A percentile compares a stretch with the other conserved stretches of the same genome.
These are phyloP conservation scores for Alentia gelatinosa DNA, from an alignment of 2,888 invertebrate species.

Conservation along the genomic window DNA sequence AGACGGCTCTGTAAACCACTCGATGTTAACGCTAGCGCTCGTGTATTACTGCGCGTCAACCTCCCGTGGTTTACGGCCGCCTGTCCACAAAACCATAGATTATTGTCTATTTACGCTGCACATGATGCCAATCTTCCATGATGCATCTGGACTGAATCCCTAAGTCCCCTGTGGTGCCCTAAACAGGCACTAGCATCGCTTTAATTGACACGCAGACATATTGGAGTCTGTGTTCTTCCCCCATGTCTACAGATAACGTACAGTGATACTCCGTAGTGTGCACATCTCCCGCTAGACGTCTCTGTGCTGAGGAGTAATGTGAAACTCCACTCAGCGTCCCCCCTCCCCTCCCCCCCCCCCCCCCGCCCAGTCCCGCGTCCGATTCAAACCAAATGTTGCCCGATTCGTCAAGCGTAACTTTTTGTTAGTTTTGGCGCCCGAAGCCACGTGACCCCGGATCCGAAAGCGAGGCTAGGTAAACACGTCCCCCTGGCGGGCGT, in stretches of 20 bases:
- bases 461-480: constrained; percentile 18
- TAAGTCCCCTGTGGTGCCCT: background rate
- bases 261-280: background rate
- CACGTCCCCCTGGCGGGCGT: background rate
- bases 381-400: background rate
- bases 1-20: no score
- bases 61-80: no score
- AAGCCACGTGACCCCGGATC: background rate
- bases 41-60: no score
- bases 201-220: background rate
- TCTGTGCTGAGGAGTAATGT: background rate
- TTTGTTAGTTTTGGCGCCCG: background rate
- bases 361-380: background rate
- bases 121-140: background rate
- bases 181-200: background rate
- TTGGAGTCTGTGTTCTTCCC: background rate
- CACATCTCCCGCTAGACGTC: background rate
- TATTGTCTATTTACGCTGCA: background rate
- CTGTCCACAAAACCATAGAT: no score
- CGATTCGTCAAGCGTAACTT: constrained; percentile 8
- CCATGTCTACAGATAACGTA: background rate
- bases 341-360: background rate
- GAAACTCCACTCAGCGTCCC: background rate
- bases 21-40: no score
- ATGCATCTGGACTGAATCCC: background rate